Base-by-base conservation (phyloP, 2,888 invertebrate species). In the Dasysyrphus tricinctus region DNA sequence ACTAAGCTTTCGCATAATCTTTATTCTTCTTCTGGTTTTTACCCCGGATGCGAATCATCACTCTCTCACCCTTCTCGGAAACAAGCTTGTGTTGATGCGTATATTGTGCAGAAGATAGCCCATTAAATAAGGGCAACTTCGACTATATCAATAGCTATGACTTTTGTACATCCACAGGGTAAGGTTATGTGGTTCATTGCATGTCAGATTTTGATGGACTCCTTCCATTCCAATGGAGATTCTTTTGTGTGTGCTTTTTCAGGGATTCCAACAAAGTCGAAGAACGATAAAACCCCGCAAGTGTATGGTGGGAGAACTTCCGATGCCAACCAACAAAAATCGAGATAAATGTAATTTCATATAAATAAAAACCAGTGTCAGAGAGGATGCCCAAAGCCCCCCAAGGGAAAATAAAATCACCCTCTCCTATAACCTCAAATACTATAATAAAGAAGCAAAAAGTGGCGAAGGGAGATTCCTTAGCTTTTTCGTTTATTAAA, bases 401-500 rank as follows among this genome's bases (percentile, higher is more conserved):
- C 4, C 2, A 32, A 12, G n/a, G 29, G 2, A 37, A 63, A 29
- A n/a, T n/a, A 47, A 29, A 5, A n/a, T 34, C 65, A 49, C 34
- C 34, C 49, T 34, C 19, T 32, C 24, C 3, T 7, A 39, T 42
- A 49, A 49, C 49, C 11, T 19, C 42, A 16, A 11, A 12, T 49
- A n/a, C n/a, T n/a, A 11, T 24, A 42, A 34, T 11, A 11, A 32
- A 32, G 14, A 63, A 29, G 29, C 9, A 29, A 42, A 51, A 37
- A 65, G 11, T 7, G 19, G 12, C 8, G 42, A 61, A 61, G 37
- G 24, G 69, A 57, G 76, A 32, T 65, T 56, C 67, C 34, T 75
- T 11, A 75, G 54, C 32, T 77, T 81, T 63, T 72, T 29, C 76
- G 69, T 81, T 85, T 85, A 85, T 81, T 85, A 85, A 81, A 85